phyloP scores from a whole-genome alignment of 2,888 invertebrate species.

The Clostera curtula region DNA sequence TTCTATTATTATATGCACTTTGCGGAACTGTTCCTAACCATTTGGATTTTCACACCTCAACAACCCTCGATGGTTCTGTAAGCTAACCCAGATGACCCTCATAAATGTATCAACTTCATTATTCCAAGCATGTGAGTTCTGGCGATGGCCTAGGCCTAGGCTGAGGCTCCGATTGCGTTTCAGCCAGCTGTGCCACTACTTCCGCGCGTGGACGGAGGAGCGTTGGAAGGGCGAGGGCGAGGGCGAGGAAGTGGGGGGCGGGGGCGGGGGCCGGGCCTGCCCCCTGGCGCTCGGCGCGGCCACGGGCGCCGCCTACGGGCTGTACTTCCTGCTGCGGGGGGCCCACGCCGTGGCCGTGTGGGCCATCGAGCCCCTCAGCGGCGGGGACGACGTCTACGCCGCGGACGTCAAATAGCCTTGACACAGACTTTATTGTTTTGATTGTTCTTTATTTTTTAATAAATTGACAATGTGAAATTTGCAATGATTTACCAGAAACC shows the following conservation, averaged over 20 bases:
- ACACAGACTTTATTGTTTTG: constrained; percentile 17
- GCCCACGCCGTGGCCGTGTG: constrained; percentile 38
- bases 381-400: constrained; percentile 14
- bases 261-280: constrained; percentile 16
- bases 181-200: constrained; percentile 46
- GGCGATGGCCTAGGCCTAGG: too few relatives aligned
- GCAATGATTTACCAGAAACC: constrained; percentile 5
- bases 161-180: too few relatives aligned
- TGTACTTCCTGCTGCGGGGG: constrained; percentile 37
- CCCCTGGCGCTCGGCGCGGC: constrained; percentile 34
- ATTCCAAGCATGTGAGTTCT: too few relatives aligned
- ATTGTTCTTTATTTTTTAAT: too few relatives aligned
- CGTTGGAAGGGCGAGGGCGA: constrained; percentile 32
- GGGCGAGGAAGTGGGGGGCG: constrained; percentile 26
- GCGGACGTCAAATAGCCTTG: constrained; percentile 35
- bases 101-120: too few relatives aligned
- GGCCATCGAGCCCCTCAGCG: constrained; percentile 48
- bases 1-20: neutral
- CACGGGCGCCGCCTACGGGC: constrained; percentile 38
- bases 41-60: too few relatives aligned
- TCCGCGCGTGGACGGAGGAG: constrained; percentile 47
- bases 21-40: too few relatives aligned
- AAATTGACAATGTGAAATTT: neutral
- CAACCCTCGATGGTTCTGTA: too few relatives aligned
- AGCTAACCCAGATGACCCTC: too few relatives aligned